A percentile compares a stretch with the other conserved stretches of the same genome.
phyloP scores from a whole-genome alignment of 2,888 invertebrate species.

The Bellardia pandia region DNA sequence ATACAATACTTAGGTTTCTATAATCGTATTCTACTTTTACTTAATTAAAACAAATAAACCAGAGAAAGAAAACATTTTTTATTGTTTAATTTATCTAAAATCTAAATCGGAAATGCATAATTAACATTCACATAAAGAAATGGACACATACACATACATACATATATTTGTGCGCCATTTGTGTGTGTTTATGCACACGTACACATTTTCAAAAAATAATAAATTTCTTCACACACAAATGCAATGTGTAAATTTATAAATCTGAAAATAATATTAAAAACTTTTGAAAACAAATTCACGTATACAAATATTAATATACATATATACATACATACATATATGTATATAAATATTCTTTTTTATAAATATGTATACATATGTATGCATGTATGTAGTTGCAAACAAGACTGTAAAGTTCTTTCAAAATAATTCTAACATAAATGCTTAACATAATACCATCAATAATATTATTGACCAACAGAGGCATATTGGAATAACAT shows the following conservation, averaged over 20 bases:
- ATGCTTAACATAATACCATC: no score
- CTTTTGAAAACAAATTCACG: conserved; percentile 42
- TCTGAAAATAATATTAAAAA: conserved; percentile 56
- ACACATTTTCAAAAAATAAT: conserved; percentile 32
- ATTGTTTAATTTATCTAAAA: conserved; percentile 65
- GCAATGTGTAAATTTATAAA: conserved; percentile 34
- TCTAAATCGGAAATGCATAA: conserved; percentile 76
- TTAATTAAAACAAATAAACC: conserved; percentile 66
- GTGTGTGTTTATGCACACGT: conserved; percentile 13
- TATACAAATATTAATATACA: neutral
- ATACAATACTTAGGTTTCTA: conserved; percentile 24
- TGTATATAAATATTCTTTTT: no score
- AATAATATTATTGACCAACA: no score
- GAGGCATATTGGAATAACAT: no score
- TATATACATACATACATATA: no score
- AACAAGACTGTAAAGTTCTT: no score
- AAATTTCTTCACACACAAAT: conserved; percentile 25
- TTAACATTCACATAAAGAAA: conserved; percentile 64
- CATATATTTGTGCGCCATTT: neutral
- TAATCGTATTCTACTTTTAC: conserved; percentile 60
- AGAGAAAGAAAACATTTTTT: conserved; percentile 54
- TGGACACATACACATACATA: neutral
- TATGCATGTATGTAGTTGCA: no score
- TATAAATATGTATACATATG: no score
- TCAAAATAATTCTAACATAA: no score